Percentiles rank a stretch among this genome's conserved stretches.
Evolutionary conservation across 2,113 vertebrate genomes (phyloP).

Genomic region (Puntigrus tetrazona): DNA sequence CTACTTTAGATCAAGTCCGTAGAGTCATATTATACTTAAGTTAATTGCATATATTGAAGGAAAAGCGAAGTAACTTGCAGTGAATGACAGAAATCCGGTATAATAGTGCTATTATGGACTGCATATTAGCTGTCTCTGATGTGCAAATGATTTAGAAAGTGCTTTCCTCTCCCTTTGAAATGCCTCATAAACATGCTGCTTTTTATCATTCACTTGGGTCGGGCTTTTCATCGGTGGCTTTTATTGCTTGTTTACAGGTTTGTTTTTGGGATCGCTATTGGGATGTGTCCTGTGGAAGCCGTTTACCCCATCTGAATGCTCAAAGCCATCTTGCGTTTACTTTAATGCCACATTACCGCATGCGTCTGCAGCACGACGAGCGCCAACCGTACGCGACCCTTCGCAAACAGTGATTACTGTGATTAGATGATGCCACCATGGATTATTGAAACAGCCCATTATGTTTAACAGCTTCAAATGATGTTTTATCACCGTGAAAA

Average conservation of each 20-base stretch:
- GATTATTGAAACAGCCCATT: conserved; percentile 56
- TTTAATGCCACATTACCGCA: neutral
- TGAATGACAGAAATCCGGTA: conserved; percentile 19
- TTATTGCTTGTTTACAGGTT: conserved; percentile 7
- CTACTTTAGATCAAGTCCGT: conserved; percentile 28
- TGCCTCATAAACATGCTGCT: conserved; percentile 32
- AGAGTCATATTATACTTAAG: conserved; percentile 22
- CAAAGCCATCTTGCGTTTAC: neutral
- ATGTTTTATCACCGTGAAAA: conserved; percentile 59
- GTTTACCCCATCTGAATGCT: neutral
- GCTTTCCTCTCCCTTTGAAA: conserved; percentile 31
- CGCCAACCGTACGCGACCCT: neutral
- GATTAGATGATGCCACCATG: conserved; percentile 34
- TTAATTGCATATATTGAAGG: conserved; percentile 42
- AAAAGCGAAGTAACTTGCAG: neutral
- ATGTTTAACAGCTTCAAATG: conserved; percentile 52
- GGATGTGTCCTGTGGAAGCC: neutral
- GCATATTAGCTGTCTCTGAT: conserved; percentile 30
- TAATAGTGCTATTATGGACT: conserved; percentile 29
- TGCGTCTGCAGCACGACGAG: neutral
- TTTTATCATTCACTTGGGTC: conserved; percentile 30
- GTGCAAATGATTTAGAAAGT: conserved; percentile 30
- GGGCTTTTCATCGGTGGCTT: neutral
- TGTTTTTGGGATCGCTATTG: neutral
- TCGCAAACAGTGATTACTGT: conserved; percentile 33